A percentile compares a stretch with the other conserved stretches of the same genome.
Evolutionary conservation across 2,797 vertebrate species (phyloP).

Genomic region (Pteropus rufus): DNA sequence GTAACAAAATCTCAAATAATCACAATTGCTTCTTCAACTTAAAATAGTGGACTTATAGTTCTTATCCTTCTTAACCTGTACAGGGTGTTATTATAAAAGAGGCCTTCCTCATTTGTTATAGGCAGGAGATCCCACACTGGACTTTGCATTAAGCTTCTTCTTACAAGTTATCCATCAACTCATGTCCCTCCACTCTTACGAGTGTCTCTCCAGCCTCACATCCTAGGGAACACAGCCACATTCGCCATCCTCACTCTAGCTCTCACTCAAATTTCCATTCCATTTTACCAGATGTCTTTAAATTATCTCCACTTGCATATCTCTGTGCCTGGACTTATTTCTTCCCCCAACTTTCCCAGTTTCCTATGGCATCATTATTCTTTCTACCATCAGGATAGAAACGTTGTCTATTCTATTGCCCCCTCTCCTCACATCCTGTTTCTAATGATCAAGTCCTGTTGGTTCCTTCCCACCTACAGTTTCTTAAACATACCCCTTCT

Average conservation of each 20-base stretch:
- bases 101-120: not conserved
- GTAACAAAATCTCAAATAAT: not conserved
- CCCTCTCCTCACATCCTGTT: not conserved
- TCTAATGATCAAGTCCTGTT: not conserved
- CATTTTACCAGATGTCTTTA: not conserved
- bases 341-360: not conserved
- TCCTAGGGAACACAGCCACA: not conserved
- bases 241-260: not conserved
- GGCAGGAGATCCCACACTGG: not conserved
- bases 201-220: not conserved
- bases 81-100: not conserved
- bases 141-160: not conserved
- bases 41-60: not conserved
- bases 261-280: not conserved
- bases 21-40: not conserved
- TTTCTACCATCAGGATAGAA: not conserved
- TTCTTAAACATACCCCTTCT: not conserved
- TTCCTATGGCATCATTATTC: not conserved
- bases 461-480: not conserved
- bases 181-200: not conserved
- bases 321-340: not conserved
- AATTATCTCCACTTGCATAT: not conserved
- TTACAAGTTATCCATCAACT: not conserved
- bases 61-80: not conserved
- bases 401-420: not conserved